These are phyloP conservation scores for Danionella dracula DNA, from an alignment of 2,797 vertebrate genomes.

Conservation along the genomic window DNA sequence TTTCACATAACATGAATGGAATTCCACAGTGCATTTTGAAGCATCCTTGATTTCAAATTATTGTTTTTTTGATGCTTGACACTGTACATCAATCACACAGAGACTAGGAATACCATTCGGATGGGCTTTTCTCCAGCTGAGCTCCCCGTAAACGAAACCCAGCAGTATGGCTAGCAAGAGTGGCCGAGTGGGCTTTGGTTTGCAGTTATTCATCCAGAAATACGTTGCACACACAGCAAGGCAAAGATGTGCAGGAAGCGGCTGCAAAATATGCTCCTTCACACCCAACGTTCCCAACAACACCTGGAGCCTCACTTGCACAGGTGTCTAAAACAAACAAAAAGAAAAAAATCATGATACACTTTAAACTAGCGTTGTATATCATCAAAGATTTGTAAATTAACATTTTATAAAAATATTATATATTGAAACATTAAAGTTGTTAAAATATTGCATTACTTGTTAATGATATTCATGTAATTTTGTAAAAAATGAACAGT, in stretches of 20 bases:
- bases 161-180: conserved; percentile 81
- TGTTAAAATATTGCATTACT: too few relatives aligned
- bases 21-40: too few relatives aligned
- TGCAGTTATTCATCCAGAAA: conserved; percentile 75
- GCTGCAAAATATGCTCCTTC: conserved; percentile 58
- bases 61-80: too few relatives aligned
- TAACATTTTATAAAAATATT: too few relatives aligned
- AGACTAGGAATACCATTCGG: conserved; percentile 20
- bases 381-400: too few relatives aligned
- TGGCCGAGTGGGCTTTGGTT: conserved; percentile 62
- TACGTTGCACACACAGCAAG: conserved; percentile 75
- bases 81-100: too few relatives aligned
- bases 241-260: conserved; percentile 67
- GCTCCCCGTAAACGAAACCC: conserved; percentile 76
- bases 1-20: neutral
- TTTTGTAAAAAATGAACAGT: too few relatives aligned
- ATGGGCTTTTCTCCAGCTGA: conserved; percentile 53
- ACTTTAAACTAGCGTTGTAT: too few relatives aligned
- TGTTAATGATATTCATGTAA: too few relatives aligned
- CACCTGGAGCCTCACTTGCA: conserved; percentile 56
- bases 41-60: too few relatives aligned
- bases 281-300: conserved; percentile 76
- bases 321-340: conserved; percentile 61
- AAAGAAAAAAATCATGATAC: too few relatives aligned
- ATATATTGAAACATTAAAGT: too few relatives aligned